phyloP scores from a whole-genome alignment of 2,113 vertebrate genomes.

The Vimba vimba region DNA sequence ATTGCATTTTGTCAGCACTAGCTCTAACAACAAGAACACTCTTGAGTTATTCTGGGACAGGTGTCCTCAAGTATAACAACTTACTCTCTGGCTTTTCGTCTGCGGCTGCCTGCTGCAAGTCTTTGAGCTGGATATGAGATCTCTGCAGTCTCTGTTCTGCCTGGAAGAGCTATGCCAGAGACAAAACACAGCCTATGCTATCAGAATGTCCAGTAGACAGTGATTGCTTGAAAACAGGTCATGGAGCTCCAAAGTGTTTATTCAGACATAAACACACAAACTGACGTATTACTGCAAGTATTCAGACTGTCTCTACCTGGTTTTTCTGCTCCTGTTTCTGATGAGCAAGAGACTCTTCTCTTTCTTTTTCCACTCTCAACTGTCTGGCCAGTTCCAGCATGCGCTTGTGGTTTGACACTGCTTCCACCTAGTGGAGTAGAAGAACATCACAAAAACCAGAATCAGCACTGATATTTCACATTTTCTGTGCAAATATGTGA shows the following conservation, averaged over 20 bases:
- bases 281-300: not conserved
- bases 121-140: slow-evolving; percentile 88
- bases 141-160: slow-evolving; percentile 90
- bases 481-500: not conserved
- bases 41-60: not conserved
- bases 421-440: slow-evolving; percentile 90
- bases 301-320: slow-evolving; percentile 78
- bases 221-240: slow-evolving; percentile 11
- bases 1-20: too few relatives aligned
- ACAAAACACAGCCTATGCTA: slow-evolving; percentile 18
- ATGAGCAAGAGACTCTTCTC: slow-evolving; percentile 87
- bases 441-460: not conserved
- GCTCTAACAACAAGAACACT: not conserved
- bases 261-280: not conserved
- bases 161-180: slow-evolving; percentile 83
- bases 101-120: slow-evolving; percentile 86
- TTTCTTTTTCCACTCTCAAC: slow-evolving; percentile 92
- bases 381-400: slow-evolving; percentile 96
- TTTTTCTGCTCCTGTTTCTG: slow-evolving; percentile 97
- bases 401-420: slow-evolving; percentile 91
- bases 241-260: not conserved
- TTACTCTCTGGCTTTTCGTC: slow-evolving; percentile 96
- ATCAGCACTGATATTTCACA: not conserved
- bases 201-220: slow-evolving; percentile 5
- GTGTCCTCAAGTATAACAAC: slow-evolving; percentile 63